These are phyloP conservation scores for Phrixothrix hirtus DNA, from an alignment of 2,888 invertebrate genomes.

Conservation along the genomic window DNA sequence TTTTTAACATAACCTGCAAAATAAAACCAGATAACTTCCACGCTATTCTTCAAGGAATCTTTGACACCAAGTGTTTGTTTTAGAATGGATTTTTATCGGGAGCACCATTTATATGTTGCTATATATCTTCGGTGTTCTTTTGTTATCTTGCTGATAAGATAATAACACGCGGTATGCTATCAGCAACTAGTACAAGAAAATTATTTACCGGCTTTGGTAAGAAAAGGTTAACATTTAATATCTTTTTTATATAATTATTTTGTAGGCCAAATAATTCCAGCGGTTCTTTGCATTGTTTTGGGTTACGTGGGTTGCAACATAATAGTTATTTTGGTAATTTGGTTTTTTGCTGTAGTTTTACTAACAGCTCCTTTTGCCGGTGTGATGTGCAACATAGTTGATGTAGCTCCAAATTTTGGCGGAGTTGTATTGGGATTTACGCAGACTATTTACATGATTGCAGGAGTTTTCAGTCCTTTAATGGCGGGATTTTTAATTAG, in stretches of 20 bases:
- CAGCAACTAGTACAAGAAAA: slow-evolving; percentile 67
- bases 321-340: slow-evolving; percentile 62
- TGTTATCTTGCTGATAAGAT: slow-evolving; percentile 70
- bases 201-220: slow-evolving; percentile 65
- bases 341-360: slow-evolving; percentile 70
- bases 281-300: slow-evolving; percentile 64
- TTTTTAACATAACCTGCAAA: too few species aligned
- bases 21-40: too few species aligned
- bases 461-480: slow-evolving; percentile 70
- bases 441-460: slow-evolving; percentile 76
- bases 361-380: slow-evolving; percentile 75
- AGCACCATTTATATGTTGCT: slow-evolving; percentile 70
- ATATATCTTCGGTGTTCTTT: slow-evolving; percentile 70
- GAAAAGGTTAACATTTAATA: slow-evolving; percentile 5
- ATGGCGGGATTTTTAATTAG: slow-evolving; percentile 65
- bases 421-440: slow-evolving; percentile 73
- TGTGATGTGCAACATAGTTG: slow-evolving; percentile 76
- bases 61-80: slow-evolving; percentile 52
- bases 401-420: slow-evolving; percentile 76
- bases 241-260: slow-evolving; percentile 10
- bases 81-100: slow-evolving; percentile 69
- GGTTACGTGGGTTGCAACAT: slow-evolving; percentile 68
- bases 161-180: slow-evolving; percentile 62
- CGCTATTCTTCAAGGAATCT: too few species aligned
- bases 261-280: slow-evolving; percentile 70